Conservation (phyloP, 1,140 invertebrate species). For the Musca vetustissima region DNA sequence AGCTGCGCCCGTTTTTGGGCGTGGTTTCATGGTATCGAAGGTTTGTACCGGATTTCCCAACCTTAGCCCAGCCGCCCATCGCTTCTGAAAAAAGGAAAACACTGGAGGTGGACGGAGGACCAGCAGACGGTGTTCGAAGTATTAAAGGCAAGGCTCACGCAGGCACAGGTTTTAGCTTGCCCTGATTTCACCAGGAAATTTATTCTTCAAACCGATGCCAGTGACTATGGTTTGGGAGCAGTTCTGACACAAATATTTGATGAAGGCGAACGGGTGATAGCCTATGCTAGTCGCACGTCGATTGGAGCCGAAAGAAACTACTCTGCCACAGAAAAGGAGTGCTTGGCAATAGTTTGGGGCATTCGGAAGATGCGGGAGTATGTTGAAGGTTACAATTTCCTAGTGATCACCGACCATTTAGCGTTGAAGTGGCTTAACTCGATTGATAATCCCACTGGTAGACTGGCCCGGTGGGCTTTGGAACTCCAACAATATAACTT, state of each 20-base stretch:
- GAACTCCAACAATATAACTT: neutral
- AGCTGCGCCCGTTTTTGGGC: constrained; percentile 52
- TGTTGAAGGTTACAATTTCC: neutral
- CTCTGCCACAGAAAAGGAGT: neutral
- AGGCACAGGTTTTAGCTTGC: neutral
- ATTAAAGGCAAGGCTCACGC: neutral
- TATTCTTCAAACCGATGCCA: neutral
- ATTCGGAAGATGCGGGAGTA: constrained; percentile 14
- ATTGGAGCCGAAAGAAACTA: neutral
- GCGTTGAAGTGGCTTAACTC: neutral
- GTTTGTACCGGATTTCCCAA: constrained; percentile 36
- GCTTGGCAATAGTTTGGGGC: constrained; percentile 17
- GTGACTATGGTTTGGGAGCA: neutral
- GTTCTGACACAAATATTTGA: neutral
- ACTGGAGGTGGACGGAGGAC: neutral
- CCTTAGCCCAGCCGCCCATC: constrained; percentile 40
- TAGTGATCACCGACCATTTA: neutral
- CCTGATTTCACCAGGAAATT: neutral
- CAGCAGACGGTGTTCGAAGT: constrained; percentile 18
- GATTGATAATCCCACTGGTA: neutral
- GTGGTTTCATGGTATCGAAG: constrained; percentile 55
- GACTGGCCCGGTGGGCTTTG: neutral
- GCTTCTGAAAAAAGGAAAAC: constrained; percentile 3
- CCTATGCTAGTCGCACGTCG: neutral
- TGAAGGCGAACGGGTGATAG: neutral